Conservation (phyloP, 2,113 vertebrate genomes). For the Microcebus griseorufus region DNA sequence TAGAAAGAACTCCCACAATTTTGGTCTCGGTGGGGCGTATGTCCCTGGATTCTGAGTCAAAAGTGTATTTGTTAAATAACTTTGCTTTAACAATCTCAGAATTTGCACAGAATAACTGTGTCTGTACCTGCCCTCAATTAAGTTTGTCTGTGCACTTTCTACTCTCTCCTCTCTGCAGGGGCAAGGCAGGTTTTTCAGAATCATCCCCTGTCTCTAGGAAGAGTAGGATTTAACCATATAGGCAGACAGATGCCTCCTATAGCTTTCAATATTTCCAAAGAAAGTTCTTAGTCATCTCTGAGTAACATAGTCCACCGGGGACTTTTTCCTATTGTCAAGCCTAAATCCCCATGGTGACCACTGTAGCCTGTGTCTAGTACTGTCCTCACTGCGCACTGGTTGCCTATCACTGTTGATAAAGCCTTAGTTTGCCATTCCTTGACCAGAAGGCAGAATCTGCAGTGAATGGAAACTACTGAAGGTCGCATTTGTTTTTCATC, state of each 20-base stretch:
- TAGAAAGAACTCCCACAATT: background rate
- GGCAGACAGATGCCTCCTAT: background rate
- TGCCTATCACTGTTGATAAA: background rate
- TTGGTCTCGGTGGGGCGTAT: background rate
- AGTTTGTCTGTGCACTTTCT: background rate
- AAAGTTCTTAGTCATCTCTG: background rate
- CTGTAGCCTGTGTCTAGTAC: background rate
- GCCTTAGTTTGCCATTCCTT: background rate
- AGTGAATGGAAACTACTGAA: background rate
- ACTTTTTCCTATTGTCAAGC: background rate
- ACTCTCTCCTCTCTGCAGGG: background rate
- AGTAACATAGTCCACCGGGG: background rate
- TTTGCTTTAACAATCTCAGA: constrained; percentile 27
- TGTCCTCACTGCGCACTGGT: background rate
- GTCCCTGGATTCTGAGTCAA: constrained; percentile 22
- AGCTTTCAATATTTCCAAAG: background rate
- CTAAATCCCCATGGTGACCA: background rate
- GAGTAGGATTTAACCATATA: background rate
- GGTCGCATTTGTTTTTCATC: background rate
- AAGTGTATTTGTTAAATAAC: constrained; percentile 7
- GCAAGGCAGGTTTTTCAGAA: background rate
- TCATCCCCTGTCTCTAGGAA: background rate
- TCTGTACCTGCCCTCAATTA: background rate
- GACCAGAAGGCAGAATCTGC: background rate
- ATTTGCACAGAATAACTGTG: background rate